Base-by-base conservation (phyloP, 2,888 invertebrate species). In the Sicus ferrugineus region DNA sequence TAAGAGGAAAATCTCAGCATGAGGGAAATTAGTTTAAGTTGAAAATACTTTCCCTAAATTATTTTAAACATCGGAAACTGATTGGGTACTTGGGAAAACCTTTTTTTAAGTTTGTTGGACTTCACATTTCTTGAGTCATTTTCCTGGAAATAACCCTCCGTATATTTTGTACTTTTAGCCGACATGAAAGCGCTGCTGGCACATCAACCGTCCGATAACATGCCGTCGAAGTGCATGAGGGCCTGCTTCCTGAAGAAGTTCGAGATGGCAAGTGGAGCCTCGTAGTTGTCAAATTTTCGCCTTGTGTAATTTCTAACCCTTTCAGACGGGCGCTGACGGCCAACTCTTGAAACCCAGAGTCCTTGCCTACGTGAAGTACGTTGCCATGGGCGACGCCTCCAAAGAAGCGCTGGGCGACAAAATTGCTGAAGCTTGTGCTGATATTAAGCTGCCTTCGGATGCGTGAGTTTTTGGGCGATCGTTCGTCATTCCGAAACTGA, bases 401-500 rank as follows among this genome's bases (percentile, higher is more conserved):
- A 78, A 75, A 73, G 75, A 76, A 26, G 71, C 73, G 5, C 67
- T 74, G 0, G 75, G 66, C 9, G 30, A 70, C 3, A 75, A 76
- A 21, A 68, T 83, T 23, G 67, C 74, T 3, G 75, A 74, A 2
- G 71, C 67, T 0, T 81, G 81, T 58, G n/a, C n/a, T n/a, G n/a
- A n/a, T n/a, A 71, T 75, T 28, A 75, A 77, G 11, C 74, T 74
- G 52, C 71, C 82, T 5, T 79, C 77, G 34, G 81, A 81, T 73
- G 78, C 79, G 81, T 81, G 67, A 77, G 81, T 70, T 46, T 3
- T 46, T n/a, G n/a, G n/a, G n/a, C n/a, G n/a, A n/a, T n/a, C n/a
- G n/a, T n/a, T n/a, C n/a, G n/a, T n/a, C n/a, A n/a, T n/a, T n/a
- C n/a, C n/a, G n/a, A n/a, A n/a, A n/a, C n/a, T n/a, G n/a, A n/a